These are phyloP conservation scores for Corydoras sp. DNA, from an alignment of 2,113 vertebrate genomes.

Conservation along the genomic window DNA sequence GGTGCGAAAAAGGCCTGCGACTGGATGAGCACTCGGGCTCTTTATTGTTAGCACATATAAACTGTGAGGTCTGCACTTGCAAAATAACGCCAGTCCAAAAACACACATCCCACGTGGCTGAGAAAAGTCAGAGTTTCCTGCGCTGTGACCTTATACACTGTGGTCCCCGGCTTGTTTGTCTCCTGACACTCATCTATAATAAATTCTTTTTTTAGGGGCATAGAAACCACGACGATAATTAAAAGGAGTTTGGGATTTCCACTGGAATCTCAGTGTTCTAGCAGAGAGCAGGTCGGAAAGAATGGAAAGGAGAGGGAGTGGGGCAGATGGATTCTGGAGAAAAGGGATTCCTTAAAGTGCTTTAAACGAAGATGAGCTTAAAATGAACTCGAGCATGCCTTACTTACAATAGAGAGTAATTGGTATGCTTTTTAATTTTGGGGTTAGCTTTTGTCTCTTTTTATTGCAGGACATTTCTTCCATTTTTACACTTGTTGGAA, in stretches of 20 bases:
- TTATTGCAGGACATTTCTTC: too few relatives aligned
- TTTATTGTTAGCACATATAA: constrained; percentile 23
- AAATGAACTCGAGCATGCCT: too few relatives aligned
- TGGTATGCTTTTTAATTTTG: too few relatives aligned
- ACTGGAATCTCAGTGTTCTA: constrained; percentile 40
- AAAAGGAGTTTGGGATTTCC: constrained; percentile 55
- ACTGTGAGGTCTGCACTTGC: constrained; percentile 34
- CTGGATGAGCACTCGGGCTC: constrained; percentile 1
- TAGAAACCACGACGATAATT: constrained; percentile 38
- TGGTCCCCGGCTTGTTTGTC: constrained; percentile 29
- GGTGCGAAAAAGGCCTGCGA: neutral
- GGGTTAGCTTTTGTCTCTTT: too few relatives aligned
- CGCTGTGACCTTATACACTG: constrained; percentile 6
- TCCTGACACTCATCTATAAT: constrained; percentile 50
- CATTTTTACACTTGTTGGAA: too few relatives aligned
- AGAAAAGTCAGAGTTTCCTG: constrained; percentile 61
- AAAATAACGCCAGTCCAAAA: constrained; percentile 25
- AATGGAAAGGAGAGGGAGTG: too few relatives aligned
- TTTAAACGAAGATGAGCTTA: too few relatives aligned
- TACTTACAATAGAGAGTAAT: too few relatives aligned
- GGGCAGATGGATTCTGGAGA: too few relatives aligned
- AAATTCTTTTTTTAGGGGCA: constrained; percentile 58
- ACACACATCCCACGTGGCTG: constrained; percentile 55
- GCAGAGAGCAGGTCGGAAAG: too few relatives aligned
- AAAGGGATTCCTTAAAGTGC: too few relatives aligned